These are phyloP conservation scores for Aeoliscus strigatus DNA, from an alignment of 2,797 vertebrate species.

Conservation along the genomic window DNA sequence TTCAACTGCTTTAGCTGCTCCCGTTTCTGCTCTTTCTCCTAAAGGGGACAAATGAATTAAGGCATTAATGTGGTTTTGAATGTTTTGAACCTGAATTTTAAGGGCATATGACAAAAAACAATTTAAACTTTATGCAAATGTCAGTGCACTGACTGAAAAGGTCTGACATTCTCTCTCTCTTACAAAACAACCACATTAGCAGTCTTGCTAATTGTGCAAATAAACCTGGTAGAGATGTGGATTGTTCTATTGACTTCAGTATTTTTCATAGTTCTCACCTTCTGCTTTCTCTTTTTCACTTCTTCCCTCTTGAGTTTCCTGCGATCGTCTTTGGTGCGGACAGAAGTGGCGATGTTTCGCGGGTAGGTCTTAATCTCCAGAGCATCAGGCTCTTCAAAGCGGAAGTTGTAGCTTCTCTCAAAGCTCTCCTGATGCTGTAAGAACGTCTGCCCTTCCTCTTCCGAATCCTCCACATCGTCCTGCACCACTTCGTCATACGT, in stretches of 20 bases:
- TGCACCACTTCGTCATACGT: slow-evolving; percentile 71
- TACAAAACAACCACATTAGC: too few species aligned
- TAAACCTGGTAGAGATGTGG: too few species aligned
- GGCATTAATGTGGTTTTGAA: not conserved
- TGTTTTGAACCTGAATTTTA: too few species aligned
- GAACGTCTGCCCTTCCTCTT: slow-evolving; percentile 86
- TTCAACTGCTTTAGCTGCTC: slow-evolving; percentile 91
- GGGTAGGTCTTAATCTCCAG: slow-evolving; percentile 83
- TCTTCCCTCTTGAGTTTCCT: slow-evolving; percentile 82
- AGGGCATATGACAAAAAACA: too few species aligned
- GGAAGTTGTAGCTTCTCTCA: slow-evolving; percentile 88
- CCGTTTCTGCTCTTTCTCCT: slow-evolving; percentile 84
- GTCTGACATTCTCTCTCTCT: too few species aligned
- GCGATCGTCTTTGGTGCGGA: slow-evolving; percentile 83
- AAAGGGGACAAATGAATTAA: not conserved
- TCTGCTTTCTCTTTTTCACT: slow-evolving; percentile 79
- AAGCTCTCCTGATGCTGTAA: slow-evolving; percentile 84
- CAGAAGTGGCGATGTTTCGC: slow-evolving; percentile 81
- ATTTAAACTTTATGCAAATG: too few species aligned
- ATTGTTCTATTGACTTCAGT: too few species aligned
- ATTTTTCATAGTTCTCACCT: slow-evolving; percentile 54
- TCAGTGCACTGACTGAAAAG: too few species aligned
- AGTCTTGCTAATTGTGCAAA: too few species aligned
- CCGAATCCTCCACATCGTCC: slow-evolving; percentile 80
- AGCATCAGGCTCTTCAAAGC: slow-evolving; percentile 85